These are phyloP conservation scores for Drosophila obscura DNA, from an alignment of 1,140 invertebrate genomes.

Conservation along the genomic window DNA sequence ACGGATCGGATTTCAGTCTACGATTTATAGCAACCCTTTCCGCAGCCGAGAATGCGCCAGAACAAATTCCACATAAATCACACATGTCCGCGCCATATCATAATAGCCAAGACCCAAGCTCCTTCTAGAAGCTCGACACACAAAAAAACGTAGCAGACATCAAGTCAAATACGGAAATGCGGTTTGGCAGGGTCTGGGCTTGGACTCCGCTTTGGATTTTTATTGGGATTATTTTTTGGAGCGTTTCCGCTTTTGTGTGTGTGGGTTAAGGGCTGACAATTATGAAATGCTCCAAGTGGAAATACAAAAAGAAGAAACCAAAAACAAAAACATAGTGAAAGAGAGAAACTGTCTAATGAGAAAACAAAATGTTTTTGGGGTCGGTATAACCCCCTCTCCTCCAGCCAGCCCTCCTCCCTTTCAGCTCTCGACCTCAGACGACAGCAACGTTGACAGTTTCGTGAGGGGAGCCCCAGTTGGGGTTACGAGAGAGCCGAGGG, in stretches of 20 bases:
- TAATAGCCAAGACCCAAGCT: slow-evolving; percentile 27
- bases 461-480: slow-evolving; percentile 8
- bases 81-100: slow-evolving; percentile 45
- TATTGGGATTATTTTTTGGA: slow-evolving; percentile 31
- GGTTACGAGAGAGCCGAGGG: slow-evolving; percentile 13
- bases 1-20: too few species aligned
- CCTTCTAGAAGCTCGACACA: background rate
- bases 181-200: slow-evolving; percentile 20
- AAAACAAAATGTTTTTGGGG: slow-evolving; percentile 57
- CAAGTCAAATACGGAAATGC: slow-evolving; percentile 52
- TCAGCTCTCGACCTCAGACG: slow-evolving; percentile 31
- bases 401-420: too few species aligned
- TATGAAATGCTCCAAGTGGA: slow-evolving; percentile 46
- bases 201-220: slow-evolving; percentile 12
- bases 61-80: slow-evolving; percentile 38
- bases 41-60: slow-evolving; percentile 5
- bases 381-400: too few species aligned
- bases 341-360: slow-evolving; percentile 54
- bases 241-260: slow-evolving; percentile 19
- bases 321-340: too few species aligned
- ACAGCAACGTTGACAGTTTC: slow-evolving; percentile 52
- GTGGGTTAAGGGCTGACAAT: slow-evolving; percentile 52
- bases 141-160: slow-evolving; percentile 37
- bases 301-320: background rate
- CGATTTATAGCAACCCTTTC: background rate